Conservation (phyloP, 2,888 invertebrate genomes). For the Aquatica leii region DNA sequence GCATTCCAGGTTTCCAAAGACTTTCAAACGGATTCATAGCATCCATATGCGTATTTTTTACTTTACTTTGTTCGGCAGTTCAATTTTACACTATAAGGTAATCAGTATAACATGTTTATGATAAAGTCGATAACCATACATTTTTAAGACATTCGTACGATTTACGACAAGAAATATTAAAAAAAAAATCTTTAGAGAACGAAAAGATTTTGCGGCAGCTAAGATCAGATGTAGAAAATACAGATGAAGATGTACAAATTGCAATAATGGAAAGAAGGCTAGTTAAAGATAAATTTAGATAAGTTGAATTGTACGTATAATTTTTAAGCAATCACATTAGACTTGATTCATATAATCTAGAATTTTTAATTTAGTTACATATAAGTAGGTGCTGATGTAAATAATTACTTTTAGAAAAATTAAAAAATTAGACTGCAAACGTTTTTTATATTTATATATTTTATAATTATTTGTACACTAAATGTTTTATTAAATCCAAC, state of each 20-base stretch:
- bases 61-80: constrained; percentile 66
- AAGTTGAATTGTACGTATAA: too few relatives aligned
- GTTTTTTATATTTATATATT: too few relatives aligned
- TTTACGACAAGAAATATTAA: constrained; percentile 60
- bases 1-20: constrained; percentile 67
- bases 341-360: too few relatives aligned
- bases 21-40: constrained; percentile 71
- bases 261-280: background rate
- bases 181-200: constrained; percentile 63
- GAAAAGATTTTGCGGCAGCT: constrained; percentile 58
- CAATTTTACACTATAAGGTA: constrained; percentile 72
- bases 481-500: too few relatives aligned
- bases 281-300: too few relatives aligned
- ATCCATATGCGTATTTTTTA: constrained; percentile 65
- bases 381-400: too few relatives aligned
- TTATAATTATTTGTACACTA: too few relatives aligned
- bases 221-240: background rate
- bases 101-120: constrained; percentile 34
- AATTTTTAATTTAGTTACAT: too few relatives aligned
- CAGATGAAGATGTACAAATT: background rate
- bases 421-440: too few relatives aligned
- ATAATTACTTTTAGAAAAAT: too few relatives aligned
- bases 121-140: background rate
- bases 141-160: constrained; percentile 64
- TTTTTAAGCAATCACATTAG: too few relatives aligned